Percentiles rank a stretch among this genome's conserved stretches.
Conservation (phyloP, 2,113 vertebrate genomes). For the Dipodomys ordii region DNA sequence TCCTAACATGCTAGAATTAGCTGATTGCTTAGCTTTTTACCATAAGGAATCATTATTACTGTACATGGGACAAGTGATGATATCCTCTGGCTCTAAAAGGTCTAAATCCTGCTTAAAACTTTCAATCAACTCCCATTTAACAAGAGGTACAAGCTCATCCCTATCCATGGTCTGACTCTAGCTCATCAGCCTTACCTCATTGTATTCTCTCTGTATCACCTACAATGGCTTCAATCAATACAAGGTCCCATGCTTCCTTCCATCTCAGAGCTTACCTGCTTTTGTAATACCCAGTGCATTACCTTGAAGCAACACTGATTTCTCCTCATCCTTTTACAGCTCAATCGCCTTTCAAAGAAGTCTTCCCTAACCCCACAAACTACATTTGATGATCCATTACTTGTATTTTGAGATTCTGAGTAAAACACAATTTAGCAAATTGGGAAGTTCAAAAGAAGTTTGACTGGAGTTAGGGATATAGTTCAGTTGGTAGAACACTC, state of each 20-base stretch:
- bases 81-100: neutral
- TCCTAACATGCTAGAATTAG: slow-evolving; percentile 11
- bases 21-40: neutral
- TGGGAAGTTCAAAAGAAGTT: neutral
- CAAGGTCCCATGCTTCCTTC: neutral
- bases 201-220: neutral
- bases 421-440: slow-evolving; percentile 24
- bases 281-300: neutral
- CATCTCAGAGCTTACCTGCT: neutral
- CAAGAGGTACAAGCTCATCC: neutral
- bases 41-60: slow-evolving; percentile 7
- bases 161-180: too few species aligned
- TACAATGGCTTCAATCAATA: neutral
- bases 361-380: neutral
- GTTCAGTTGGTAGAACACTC: neutral
- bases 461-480: neutral
- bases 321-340: slow-evolving; percentile 12
- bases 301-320: neutral
- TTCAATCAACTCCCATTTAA: neutral
- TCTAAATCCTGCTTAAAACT: slow-evolving; percentile 1
- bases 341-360: neutral
- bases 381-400: neutral
- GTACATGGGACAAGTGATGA: neutral
- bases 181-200: neutral
- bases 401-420: neutral